Evolutionary conservation across 2,888 invertebrate species (phyloP), one percentile per base, ranked within the genome.

Genomic region (Caenorhabditis sulstoni): DNA sequence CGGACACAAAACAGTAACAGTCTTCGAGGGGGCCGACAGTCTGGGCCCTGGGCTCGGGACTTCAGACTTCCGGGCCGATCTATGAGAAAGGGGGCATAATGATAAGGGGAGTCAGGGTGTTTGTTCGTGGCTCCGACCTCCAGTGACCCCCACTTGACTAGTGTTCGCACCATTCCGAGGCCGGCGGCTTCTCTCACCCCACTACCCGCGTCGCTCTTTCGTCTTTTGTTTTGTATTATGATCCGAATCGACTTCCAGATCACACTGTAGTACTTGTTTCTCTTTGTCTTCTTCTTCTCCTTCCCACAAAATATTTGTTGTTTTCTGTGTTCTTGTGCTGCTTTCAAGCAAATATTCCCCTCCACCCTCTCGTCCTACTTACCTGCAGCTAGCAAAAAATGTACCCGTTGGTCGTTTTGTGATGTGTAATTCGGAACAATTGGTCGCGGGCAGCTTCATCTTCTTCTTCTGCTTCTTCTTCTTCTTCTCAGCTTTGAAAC

Each of bases 361-460:
- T 1, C 29, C 22, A 39, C 20, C 14, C 12, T 22, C 29, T 29
- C 29, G 29, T 29, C 29, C 29, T 29, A 29, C 29, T 29, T 29
- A 29, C 29, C 29, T 29, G 29, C 29, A 29, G 29, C 3, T 7
- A 29, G 29, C 29, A 29, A 29, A 11, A 23, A 12, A 58, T 41
- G 41, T 22, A 20, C 22, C 52, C 52, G 35, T 50, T 52, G 22
- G 18, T 64, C 50, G 41, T 62, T 37, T 62, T 62, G 37, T 62
- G 29, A 29, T 29, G 47, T 55, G 66, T 65, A 65, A 65, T 53
- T 65, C 22, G 23, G 65, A 66, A 47, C 66, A 66, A 55, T 65
- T 64, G 64, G 52, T 39, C 44, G 20, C 18, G 22, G 37, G 5
- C 7, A 5, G 37, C 11, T 37, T 37, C 37, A 8, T 37, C 37